Percentiles rank a stretch among this genome's conserved stretches.
These are phyloP conservation scores for Cheiracanthium punctorium DNA, from an alignment of 2,888 invertebrate genomes.

Conservation along the genomic window DNA sequence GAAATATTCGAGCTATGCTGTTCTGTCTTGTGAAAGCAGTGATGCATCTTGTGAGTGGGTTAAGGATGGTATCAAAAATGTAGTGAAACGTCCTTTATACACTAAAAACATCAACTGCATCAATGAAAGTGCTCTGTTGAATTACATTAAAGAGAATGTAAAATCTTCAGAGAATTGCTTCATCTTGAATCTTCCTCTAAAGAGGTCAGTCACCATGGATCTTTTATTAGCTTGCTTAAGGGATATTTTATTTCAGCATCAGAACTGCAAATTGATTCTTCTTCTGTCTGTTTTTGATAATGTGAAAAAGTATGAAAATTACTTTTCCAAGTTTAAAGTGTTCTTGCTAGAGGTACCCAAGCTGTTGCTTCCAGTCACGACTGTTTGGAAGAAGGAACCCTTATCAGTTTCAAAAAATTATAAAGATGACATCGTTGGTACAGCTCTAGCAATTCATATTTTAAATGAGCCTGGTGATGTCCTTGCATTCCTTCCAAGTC, in stretches of 20 bases:
- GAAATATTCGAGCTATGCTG: neutral
- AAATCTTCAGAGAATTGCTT: neutral
- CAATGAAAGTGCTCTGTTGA: conserved; percentile 36
- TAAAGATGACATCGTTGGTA: conserved; percentile 29
- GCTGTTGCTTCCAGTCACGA: conserved; percentile 39
- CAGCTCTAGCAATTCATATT: conserved; percentile 31
- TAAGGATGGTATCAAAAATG: neutral
- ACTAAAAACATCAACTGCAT: neutral
- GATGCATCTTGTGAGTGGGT: neutral
- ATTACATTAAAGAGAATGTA: conserved; percentile 8
- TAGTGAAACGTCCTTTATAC: neutral
- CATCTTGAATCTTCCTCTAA: conserved; percentile 29
- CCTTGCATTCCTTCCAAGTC: conserved; percentile 34
- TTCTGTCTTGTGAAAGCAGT: conserved; percentile 42
- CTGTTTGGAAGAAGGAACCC: conserved; percentile 36
- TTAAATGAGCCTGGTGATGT: conserved; percentile 44
- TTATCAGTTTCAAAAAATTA: conserved; percentile 28
- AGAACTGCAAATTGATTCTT: neutral
- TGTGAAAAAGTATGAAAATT: conserved; percentile 9
- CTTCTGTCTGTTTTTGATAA: neutral
- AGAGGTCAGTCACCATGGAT: conserved; percentile 40
- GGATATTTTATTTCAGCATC: neutral
- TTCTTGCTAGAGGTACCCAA: conserved; percentile 19
- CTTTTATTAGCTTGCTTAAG: conserved; percentile 36
- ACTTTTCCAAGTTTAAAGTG: neutral